Conservation (phyloP, 2,113 vertebrate genomes). For the Anas platyrhynchos region DNA sequence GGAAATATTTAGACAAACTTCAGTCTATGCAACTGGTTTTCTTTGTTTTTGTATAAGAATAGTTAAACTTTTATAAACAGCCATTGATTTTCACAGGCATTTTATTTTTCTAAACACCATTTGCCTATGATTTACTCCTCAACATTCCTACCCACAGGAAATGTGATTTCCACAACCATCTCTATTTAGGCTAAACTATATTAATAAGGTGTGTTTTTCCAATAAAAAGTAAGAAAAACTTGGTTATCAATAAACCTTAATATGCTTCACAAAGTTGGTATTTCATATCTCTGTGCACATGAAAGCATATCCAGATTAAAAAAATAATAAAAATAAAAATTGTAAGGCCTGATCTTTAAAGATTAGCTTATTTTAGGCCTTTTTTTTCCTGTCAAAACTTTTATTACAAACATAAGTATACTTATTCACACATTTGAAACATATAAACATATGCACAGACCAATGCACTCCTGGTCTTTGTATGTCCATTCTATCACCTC, state of each 20-base stretch:
- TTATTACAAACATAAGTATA: background rate
- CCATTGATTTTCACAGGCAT: background rate
- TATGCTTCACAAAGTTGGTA: background rate
- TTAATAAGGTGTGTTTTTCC: background rate
- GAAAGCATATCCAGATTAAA: background rate
- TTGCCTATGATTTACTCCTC: background rate
- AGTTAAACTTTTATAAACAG: background rate
- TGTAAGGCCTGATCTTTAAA: background rate
- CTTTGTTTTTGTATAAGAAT: background rate
- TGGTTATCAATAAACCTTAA: background rate
- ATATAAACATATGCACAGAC: rapidly evolving
- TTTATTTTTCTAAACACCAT: background rate
- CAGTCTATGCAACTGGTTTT: background rate
- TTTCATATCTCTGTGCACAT: background rate
- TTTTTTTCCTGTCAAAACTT: background rate
- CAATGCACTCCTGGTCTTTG: background rate
- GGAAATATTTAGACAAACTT: background rate
- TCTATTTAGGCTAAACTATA: background rate
- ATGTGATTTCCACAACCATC: background rate
- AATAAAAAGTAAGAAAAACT: background rate
- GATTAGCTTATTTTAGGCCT: background rate
- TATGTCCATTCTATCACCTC: background rate
- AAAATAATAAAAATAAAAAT: background rate
- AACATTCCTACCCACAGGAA: background rate
- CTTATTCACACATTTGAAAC: background rate